Base-by-base conservation (phyloP, 2,797 vertebrate species). In the Chromis chromis region DNA sequence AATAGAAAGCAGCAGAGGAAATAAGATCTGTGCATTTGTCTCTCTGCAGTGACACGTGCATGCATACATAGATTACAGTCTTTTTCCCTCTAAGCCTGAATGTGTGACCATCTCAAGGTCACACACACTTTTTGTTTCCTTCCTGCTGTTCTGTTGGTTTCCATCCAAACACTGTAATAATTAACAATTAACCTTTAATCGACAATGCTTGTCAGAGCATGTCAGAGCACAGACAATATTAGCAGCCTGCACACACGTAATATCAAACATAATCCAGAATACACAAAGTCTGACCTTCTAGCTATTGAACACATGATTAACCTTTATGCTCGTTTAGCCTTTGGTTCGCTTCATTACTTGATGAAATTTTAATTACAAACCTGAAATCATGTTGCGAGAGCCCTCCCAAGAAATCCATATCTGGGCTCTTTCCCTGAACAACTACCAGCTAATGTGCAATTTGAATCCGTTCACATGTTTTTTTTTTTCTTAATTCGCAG, bases 361-460 rank as follows among this genome's bases (percentile, higher is more conserved):
- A 90, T 89, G 73, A 84, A 90, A 89, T 90, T 91, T 85, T 87
- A 89, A 93, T 93, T 89, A 88, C 67, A 80, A 82, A 66, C 65
- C 77, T 80, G 68, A 85, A 87, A 86, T 81, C 70, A 65, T 80
- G 62, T 85, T 88, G 69, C 3, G 1, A 60, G 57, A 88, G 64
- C 65, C 69, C 77, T 86, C 70, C 63, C 76, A 61, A 55, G 76
- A 65, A 89, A 87, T 86, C 68, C 70, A 82, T 73, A 76, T 79
- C 64, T 14, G 52, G 74, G 52, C 70, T 24, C 60, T 36, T 31
- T 68, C 36, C 69, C 76, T 48, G 49, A 58, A 78, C 85, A 21
- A 71, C 55, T 22, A 52, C 85, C 65, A 62, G 62, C 61, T 75
- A 40, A 76, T 82, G 74, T 63, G 44, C 56, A 82, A 86, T 90